Evolutionary conservation across 92 coral and sea anemone species (phyloP).

Genomic region (Muricea muricata): DNA sequence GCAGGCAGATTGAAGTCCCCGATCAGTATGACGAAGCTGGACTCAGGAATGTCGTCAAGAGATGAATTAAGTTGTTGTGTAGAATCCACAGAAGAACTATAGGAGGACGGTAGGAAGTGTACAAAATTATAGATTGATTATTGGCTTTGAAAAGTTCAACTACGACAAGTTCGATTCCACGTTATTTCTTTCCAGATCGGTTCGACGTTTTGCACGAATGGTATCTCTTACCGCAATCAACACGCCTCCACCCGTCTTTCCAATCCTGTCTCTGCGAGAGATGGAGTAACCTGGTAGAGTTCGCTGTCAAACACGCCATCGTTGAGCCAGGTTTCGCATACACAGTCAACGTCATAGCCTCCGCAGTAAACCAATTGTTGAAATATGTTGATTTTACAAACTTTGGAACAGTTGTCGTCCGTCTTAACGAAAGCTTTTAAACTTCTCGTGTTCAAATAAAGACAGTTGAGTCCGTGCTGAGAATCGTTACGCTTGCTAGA

Average conservation of each 20-base stretch:
- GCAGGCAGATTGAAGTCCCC: slow-evolving; percentile 65
- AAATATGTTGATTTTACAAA: not conserved
- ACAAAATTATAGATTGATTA: slow-evolving; percentile 46
- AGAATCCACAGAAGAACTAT: slow-evolving; percentile 39
- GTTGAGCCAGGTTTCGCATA: not conserved
- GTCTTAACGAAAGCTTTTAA: not conserved
- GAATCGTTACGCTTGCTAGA: no score
- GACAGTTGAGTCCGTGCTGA: not conserved
- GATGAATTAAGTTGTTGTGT: slow-evolving; percentile 36
- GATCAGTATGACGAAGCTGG: slow-evolving; percentile 38
- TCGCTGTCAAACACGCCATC: not conserved
- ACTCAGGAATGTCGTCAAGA: slow-evolving; percentile 40
- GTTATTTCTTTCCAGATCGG: slow-evolving; percentile 51
- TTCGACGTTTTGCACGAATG: slow-evolving; percentile 23
- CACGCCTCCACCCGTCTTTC: slow-evolving; percentile 52
- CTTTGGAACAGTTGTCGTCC: not conserved
- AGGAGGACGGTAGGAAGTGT: slow-evolving; percentile 21
- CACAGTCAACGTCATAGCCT: not conserved
- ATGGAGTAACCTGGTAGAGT: not conserved
- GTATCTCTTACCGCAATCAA: slow-evolving; percentile 50
- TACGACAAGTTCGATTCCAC: slow-evolving; percentile 59
- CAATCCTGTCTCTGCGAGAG: not conserved
- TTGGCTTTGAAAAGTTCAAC: slow-evolving; percentile 30
- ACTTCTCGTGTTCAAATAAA: not conserved
- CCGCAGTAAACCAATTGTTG: not conserved